Evolutionary conservation across 2,888 invertebrate genomes (phyloP).

Genomic region (Scaptomyza reducta): DNA sequence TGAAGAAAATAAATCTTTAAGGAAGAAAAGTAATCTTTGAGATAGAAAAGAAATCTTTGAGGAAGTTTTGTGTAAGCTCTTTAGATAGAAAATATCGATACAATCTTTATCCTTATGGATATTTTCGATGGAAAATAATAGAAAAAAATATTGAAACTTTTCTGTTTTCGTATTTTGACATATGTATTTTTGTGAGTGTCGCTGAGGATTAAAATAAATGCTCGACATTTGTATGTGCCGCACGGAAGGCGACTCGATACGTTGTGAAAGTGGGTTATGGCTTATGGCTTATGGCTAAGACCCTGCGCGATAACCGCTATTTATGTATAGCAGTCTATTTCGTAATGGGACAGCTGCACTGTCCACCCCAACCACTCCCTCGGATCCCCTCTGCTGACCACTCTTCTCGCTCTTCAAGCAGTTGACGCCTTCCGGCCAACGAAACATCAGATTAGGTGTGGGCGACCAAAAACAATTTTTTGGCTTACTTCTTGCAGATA

Average conservation of each 20-base stretch:
- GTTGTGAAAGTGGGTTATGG: constrained; percentile 41
- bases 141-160: too few species aligned
- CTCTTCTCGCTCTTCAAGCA: constrained; percentile 3
- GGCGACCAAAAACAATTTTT: constrained; percentile 34
- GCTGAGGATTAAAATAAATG: constrained; percentile 74
- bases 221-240: constrained; percentile 72
- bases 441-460: constrained; percentile 48
- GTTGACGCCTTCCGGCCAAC: constrained; percentile 32
- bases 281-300: constrained; percentile 48
- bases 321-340: constrained; percentile 60
- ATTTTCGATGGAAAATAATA: too few species aligned
- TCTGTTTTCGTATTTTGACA: too few species aligned
- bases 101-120: too few species aligned
- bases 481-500: constrained; percentile 8
- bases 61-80: too few species aligned
- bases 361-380: neutral
- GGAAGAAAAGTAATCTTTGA: neutral
- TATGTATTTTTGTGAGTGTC: constrained; percentile 2
- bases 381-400: neutral
- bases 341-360: constrained; percentile 36
- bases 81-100: too few species aligned
- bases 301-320: constrained; percentile 67
- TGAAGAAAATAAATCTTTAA: neutral
- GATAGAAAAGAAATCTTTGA: neutral
- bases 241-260: constrained; percentile 48